phyloP scores from a whole-genome alignment of 2,888 invertebrate species.

The Megamerina dolium region DNA sequence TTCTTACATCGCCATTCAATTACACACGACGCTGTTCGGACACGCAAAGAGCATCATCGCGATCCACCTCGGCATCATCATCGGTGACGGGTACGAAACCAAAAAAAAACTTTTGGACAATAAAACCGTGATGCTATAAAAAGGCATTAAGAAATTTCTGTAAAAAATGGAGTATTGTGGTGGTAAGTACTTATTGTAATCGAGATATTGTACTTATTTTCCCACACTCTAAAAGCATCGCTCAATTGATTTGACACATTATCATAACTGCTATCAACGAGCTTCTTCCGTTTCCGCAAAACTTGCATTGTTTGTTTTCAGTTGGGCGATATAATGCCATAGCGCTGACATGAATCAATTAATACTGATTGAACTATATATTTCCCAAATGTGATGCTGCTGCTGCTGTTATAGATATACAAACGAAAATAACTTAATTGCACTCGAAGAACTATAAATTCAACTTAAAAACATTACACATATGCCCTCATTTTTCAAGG shows the following conservation, averaged over 20 bases:
- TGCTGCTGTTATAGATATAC: too few relatives aligned
- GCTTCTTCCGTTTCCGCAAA: slow-evolving; percentile 1
- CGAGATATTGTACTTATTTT: neutral
- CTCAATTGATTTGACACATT: neutral
- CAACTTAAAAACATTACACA: slow-evolving; percentile 2
- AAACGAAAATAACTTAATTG: too few relatives aligned
- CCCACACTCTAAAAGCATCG: too few relatives aligned
- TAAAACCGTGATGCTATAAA: slow-evolving; percentile 50
- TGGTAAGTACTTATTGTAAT: neutral
- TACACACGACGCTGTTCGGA: slow-evolving; percentile 45
- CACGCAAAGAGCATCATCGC: slow-evolving; percentile 40
- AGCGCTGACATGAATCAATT: slow-evolving; percentile 3
- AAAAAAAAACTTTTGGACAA: slow-evolving; percentile 49
- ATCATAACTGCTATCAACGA: neutral
- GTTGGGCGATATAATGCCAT: neutral
- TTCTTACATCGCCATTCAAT: slow-evolving; percentile 39
- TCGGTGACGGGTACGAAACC: slow-evolving; percentile 43
- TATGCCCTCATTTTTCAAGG: slow-evolving; percentile 4
- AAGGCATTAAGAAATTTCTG: slow-evolving; percentile 33
- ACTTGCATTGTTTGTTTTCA: neutral
- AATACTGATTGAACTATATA: slow-evolving; percentile 4
- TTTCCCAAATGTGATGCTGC: neutral
- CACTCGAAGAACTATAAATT: slow-evolving; percentile 1
- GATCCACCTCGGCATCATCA: slow-evolving; percentile 31
- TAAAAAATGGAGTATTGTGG: slow-evolving; percentile 5